Base-by-base conservation (phyloP, 2,888 invertebrate genomes). In the Diarsia brunnea region DNA sequence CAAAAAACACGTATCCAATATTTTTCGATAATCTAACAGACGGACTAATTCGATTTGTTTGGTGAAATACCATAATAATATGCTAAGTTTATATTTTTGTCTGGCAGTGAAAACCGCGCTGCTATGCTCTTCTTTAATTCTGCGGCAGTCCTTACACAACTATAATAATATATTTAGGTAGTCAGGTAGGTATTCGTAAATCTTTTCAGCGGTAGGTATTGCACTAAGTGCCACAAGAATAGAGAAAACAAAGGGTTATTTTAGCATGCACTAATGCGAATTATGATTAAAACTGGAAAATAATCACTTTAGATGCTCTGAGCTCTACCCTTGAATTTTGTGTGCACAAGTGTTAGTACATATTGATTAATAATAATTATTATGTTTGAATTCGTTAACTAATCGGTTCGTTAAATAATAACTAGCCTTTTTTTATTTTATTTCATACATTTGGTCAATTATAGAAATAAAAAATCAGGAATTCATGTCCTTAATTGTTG, bases 301-400 rank as follows among this genome's bases (percentile, higher is more conserved):
- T 47, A 43, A 63, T 80, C 16, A 63, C 38, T 74, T 60, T 7
- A 53, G n/a, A 55, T 49, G 49, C 12, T 49, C 47, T 24, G 16
- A 61, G 71, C n/a, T 66, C n/a, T 77, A 67, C 72, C 78, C 85
- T 87, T 84, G 88, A 82, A 68, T 71, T 14, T 67, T 87, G 69
- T 87, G 66, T 83, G 58, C 83, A 83, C 88, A 87, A 80, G 78
- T 87, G 87, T 68, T 61, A 69, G n/a, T 68, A 65, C n/a, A 53
- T 70, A 66, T 38, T 73, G 61, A 71, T 77, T 69, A 70, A 67
- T 63, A 43, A 14, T 49, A 2, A 58, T 58, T 58, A 19, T 47
- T 64, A 67, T 47, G 51, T 69, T 71, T 64, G 24, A 67, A 53
- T 77, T 73, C 12, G 5, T 45, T 82, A 73, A 47, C 47, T 81